Base-by-base conservation (phyloP, 2,797 vertebrate species). In the Botia kubotai region DNA sequence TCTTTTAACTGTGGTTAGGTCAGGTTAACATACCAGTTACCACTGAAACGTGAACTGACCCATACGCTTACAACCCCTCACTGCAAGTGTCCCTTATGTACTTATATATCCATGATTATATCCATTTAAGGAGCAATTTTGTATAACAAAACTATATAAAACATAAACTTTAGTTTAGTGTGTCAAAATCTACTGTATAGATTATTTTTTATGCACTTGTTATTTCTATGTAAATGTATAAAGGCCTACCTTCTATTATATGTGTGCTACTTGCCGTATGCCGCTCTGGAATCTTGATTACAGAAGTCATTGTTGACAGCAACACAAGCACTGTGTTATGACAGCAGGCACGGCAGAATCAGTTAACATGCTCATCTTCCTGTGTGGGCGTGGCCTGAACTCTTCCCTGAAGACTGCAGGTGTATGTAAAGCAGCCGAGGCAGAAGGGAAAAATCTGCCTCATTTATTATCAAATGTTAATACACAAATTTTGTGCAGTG, bases 241-340 rank as follows among this genome's bases (percentile, higher is more conserved):
- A 39, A 88, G 84, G 72, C 65, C 23, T 87, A 94, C 93, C 93
- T 85, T 91, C 83, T 0, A 90, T 43, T 13, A 84, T 86, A 0
- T 89, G 88, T 12, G 14, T 7, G 52, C 2, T 88, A 78, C 89
- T 89, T 53, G 91, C 77, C 8, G 70, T 75, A 78, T 75, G 72
- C 58, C 33, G 23, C 90, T 82, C 84, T 91, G 92, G 6, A 84
- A 90, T 86, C 92, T 92, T 93, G 33, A 89, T 85, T 14, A 85
- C 68, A 65, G 89, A 87, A 84, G 90, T 88, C 52, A 63, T 83
- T 57, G 53, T 70, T 39, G 19, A 60, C 14, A 73, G 71, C 33
- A 33, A 50, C 29, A 63, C 17, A 4, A 72, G 53, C 13, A 0
- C 14, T n/a, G 39, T 77, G 6, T 23, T 67, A 58, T 65, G 46